Base-by-base conservation (phyloP, 2,888 invertebrate genomes). In the Ophion slaviceki region DNA sequence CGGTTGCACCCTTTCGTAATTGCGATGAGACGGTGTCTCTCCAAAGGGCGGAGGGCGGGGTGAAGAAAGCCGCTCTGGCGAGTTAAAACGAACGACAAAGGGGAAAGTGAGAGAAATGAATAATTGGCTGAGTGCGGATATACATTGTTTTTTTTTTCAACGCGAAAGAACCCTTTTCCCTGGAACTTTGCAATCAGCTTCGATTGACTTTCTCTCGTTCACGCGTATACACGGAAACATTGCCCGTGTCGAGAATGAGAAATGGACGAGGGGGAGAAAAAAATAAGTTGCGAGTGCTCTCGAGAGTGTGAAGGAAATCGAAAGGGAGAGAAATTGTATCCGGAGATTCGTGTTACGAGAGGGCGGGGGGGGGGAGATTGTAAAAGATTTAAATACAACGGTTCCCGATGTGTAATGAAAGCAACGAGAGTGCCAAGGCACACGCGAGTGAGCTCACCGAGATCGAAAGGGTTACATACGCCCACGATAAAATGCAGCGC, bases 401-500 rank as follows among this genome's bases (percentile, higher is more conserved):
- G 70, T 78, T 24, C 66, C 47, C 47, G 32, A 24, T 74, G 67
- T 59, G 6, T 76, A 66, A 71, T 79, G 62, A 80, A 77, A 77
- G 53, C 61, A 61, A 78, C 32, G 62, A 67, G 62, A 45, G 81
- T 28, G 64, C 81, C 64, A 32, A 76, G 79, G 82, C 57, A 85
- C 75, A 79, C 70, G 79, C 71, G 74, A 71, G 67, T 76, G 66
- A 70, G 53, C 66, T 66, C 68, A 79, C 72, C 57, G 62, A 80
- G 72, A 77, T 70, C 61, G 77, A 78, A 70, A 59, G 72, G 74
- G 78, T 36, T 78, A 57, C 57, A 67, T 74, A 82, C 85, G 79
- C 85, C 85, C 79, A 85, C 85, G 76, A 71, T 76, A 72, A 79
- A 76, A 79, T 80, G 24, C 85, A 59, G 76, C 76, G 72, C 77